Base-by-base conservation (phyloP, 2,888 invertebrate species). In the Odontocolon sp. region DNA sequence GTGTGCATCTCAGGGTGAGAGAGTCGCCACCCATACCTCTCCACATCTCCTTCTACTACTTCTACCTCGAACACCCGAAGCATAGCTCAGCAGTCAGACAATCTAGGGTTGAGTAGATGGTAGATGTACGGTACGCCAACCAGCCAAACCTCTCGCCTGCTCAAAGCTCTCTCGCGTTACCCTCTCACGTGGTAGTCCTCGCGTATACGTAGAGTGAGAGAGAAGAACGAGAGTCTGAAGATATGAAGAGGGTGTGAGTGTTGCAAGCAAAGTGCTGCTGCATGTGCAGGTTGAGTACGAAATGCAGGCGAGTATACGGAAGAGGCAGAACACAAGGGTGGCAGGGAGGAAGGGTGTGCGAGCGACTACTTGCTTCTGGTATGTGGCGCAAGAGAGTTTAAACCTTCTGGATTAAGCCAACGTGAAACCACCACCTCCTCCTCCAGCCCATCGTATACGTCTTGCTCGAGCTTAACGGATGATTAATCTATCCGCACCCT, bases 401-500 rank as follows among this genome's bases (percentile, higher is more conserved):
- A 64, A 78, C 77, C 33, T 69, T 79, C 36, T 78, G 86, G 85
- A 86, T 87, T 87, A 85, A 85, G 81, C 82, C 68, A 81, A 83
- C 78, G 67, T 42, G 82, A 82, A 83, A 84, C 84, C 81, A 81
- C 75, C 81, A 80, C 80, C 45, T 57, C 11, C 36, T 26, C 64
- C 61, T 16, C 54, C 21, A 54, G 26, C 38, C 40, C 16, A 14
- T 80, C 80, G 80, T 82, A 82, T 82, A 81, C 85, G 83, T 86
- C 86, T 86, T 86, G 82, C 84, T 77, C 81, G 79, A 82, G 87
- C 84, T 87, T 86, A 87, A 84, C 82, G 84, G 85, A 87, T 87
- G 86, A 88, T 88, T 87, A 87, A 88, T 88, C 87, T 86, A 85
- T 87, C 81, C 84, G 81, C 84, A 80, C 83, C 86, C 84, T 85